Conservation (phyloP, 1,140 invertebrate species). For the Pseudobourletiella spinata region DNA sequence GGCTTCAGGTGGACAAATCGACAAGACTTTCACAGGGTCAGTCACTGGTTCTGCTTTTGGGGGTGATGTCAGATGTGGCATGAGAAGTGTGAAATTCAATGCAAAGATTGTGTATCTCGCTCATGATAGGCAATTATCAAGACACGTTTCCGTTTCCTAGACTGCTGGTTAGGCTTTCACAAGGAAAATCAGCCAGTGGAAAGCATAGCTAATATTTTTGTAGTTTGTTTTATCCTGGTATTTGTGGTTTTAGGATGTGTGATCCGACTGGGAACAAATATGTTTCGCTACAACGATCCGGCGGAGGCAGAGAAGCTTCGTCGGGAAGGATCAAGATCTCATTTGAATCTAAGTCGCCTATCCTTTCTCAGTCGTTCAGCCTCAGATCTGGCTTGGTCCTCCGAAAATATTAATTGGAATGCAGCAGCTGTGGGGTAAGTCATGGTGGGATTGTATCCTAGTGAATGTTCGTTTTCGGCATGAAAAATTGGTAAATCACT, state of each 20-base stretch:
- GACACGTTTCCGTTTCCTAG: no score
- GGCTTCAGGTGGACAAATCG: slow-evolving; percentile 60
- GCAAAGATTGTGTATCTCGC: slow-evolving; percentile 36
- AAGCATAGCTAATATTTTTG: no score
- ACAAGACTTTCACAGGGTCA: slow-evolving; percentile 66
- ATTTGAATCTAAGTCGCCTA: slow-evolving; percentile 66
- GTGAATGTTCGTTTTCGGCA: neutral
- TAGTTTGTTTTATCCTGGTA: no score
- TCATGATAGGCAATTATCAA: no score
- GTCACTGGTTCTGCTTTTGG: no score
- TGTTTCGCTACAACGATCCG: slow-evolving; percentile 89
- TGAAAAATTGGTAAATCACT: neutral
- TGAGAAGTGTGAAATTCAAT: no score
- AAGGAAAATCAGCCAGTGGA: no score
- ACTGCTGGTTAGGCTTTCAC: no score
- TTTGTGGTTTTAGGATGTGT: slow-evolving; percentile 73
- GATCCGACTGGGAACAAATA: slow-evolving; percentile 77
- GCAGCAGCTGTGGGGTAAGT: slow-evolving; percentile 13
- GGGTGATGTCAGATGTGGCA: no score
- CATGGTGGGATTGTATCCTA: neutral
- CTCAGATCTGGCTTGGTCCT: slow-evolving; percentile 67
- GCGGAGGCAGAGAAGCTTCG: slow-evolving; percentile 76
- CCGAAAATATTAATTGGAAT: slow-evolving; percentile 57
- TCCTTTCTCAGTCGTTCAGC: slow-evolving; percentile 75
- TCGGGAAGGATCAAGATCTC: slow-evolving; percentile 52